A percentile compares a stretch with the other conserved stretches of the same genome.
These are phyloP conservation scores for Sigmodon hispidus DNA, from an alignment of 2,113 vertebrate genomes.

Conservation along the genomic window DNA sequence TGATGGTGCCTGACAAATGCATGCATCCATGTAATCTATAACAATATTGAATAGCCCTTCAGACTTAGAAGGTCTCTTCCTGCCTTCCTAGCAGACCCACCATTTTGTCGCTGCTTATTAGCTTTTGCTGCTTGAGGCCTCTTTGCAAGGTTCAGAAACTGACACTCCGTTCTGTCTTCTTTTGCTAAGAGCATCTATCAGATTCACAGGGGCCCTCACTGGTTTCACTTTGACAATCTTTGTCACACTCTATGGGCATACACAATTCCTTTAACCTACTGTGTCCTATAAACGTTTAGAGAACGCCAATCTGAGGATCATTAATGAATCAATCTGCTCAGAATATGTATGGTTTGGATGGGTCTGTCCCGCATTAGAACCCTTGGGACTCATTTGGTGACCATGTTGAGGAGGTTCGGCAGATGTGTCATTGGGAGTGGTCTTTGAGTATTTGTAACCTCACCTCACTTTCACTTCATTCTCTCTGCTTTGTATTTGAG, in stretches of 20 bases:
- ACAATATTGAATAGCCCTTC: not conserved
- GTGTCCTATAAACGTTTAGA: not conserved
- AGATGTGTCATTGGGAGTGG: not conserved
- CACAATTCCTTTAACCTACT: not conserved
- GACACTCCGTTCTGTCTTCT: not conserved
- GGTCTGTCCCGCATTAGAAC: not conserved
- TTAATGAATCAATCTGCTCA: not conserved
- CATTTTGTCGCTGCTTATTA: accelerated
- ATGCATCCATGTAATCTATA: not conserved
- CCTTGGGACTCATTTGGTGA: not conserved
- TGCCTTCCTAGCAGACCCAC: not conserved
- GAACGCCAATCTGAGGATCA: not conserved
- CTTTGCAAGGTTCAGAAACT: not conserved
- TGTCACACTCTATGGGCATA: accelerated
- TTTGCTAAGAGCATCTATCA: no score
- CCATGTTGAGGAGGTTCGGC: not conserved
- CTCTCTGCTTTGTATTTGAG: not conserved
- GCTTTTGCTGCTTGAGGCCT: not conserved
- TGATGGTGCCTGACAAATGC: not conserved
- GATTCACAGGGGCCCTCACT: accelerated
- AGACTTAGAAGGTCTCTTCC: accelerated
- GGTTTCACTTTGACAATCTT: no score
- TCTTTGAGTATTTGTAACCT: not conserved
- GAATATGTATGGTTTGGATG: not conserved
- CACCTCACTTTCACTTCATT: not conserved